These are phyloP conservation scores for Cerceris ruficornis DNA, from an alignment of 2,888 invertebrate species.

Conservation along the genomic window DNA sequence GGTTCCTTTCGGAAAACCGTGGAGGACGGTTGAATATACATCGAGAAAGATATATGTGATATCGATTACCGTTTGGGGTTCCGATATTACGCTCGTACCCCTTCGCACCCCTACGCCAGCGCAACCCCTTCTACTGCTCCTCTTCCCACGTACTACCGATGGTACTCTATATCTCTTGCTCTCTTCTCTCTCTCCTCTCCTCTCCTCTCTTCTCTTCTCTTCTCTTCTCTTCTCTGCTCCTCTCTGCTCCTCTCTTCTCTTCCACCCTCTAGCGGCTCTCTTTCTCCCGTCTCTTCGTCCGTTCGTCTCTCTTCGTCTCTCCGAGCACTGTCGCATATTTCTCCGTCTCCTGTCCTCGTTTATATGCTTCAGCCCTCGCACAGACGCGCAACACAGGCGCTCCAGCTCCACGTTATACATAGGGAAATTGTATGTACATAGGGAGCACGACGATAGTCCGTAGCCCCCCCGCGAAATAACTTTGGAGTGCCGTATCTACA, in stretches of 20 bases:
- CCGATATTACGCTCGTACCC: constrained; percentile 76
- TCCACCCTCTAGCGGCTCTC: constrained; percentile 1
- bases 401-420: constrained; percentile 38
- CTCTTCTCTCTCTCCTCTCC: constrained; percentile 4
- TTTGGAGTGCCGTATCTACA: constrained; percentile 50
- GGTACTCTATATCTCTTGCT: constrained; percentile 27
- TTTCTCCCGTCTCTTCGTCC: constrained; percentile 6
- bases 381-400: constrained; percentile 26
- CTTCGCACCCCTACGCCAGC: constrained; percentile 52
- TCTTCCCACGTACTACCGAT: constrained; percentile 38
- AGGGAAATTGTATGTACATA: constrained; percentile 59
- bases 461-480: constrained; percentile 51
- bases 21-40: too few relatives aligned
- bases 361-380: constrained; percentile 42
- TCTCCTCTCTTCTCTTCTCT: background rate
- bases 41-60: too few relatives aligned
- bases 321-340: constrained; percentile 53
- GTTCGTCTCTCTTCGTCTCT: constrained; percentile 9
- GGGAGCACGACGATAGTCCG: constrained; percentile 36
- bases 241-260: constrained; percentile 21
- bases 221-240: background rate
- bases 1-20: too few relatives aligned
- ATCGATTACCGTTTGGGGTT: constrained; percentile 78
- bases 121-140: constrained; percentile 30
- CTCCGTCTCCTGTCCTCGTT: constrained; percentile 44